These are phyloP conservation scores for Drosophila ironensis DNA, from an alignment of 1,140 invertebrate genomes.

Conservation along the genomic window DNA sequence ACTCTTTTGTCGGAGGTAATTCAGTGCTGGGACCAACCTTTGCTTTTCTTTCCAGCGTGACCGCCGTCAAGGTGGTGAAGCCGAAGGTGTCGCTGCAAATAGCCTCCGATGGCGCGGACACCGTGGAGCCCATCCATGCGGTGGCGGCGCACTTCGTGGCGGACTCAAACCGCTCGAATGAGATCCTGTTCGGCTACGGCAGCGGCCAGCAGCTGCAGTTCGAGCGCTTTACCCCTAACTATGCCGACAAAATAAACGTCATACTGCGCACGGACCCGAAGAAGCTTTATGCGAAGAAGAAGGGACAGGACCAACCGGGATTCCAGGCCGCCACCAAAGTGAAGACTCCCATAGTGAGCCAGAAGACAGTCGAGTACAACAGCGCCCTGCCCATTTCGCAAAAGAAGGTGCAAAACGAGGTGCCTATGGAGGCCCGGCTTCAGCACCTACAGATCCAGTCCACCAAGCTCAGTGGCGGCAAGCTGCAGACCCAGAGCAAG, in stretches of 20 bases:
- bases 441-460: conserved; percentile 86
- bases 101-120: conserved; percentile 84
- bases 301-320: conserved; percentile 70
- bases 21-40: not conserved
- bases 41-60: conserved; percentile 74
- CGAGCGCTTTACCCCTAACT: conserved; percentile 86
- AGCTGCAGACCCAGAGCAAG: conserved; percentile 85
- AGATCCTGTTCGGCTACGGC: conserved; percentile 85
- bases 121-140: conserved; percentile 84
- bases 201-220: conserved; percentile 84
- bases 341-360: conserved; percentile 81
- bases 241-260: conserved; percentile 84
- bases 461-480: conserved; percentile 78
- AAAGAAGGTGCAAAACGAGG: conserved; percentile 84
- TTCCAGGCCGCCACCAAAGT: conserved; percentile 82
- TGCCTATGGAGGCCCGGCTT: conserved; percentile 89
- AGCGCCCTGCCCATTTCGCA: conserved; percentile 81
- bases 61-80: conserved; percentile 87
- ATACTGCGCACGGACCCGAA: conserved; percentile 83
- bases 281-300: conserved; percentile 75
- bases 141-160: conserved; percentile 82
- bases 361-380: conserved; percentile 72
- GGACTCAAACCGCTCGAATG: conserved; percentile 76
- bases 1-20: not conserved
- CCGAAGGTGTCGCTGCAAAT: conserved; percentile 88